Evolutionary conservation across 2,888 invertebrate species (phyloP), one percentile per base, ranked within the genome.

Genomic region (Trichopoda pennipes): DNA sequence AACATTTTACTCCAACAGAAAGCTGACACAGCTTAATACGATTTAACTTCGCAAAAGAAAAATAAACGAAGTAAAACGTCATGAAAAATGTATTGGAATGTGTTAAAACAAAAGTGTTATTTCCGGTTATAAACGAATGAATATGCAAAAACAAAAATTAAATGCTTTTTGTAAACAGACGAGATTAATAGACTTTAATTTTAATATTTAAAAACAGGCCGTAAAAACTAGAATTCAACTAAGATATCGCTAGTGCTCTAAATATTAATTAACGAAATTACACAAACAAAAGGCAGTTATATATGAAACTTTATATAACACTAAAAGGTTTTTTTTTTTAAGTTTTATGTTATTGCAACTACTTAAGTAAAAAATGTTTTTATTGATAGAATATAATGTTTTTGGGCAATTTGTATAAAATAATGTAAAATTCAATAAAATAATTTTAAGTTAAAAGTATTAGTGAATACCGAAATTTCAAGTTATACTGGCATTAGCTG

Each of bases 31-130:
- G 21, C 44, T 38, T 55, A 19, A 21, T 61, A 28, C 61, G 16
- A 63, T 69, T 77, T 56, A 70, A 56, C 55, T 77, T 56, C 12
- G 47, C 44, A 70, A 21, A 14, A 56, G 8, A 35, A 70, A 70
- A 58, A 10, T n/a, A 35, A 70, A 58, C 19, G 21, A 35, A 80
- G 38, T 63, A 66, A 72, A 80, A 60, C 38, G 55, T 55, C 47
- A 76, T 75, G 60, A 74, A 80, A 66, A 70, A 61, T 80, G 53
- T 76, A 76, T 66, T 35, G 70, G 60, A 47, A 58, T 76, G 79
- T 82, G 82, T 82, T 79, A 58, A 78, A 82, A 79, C 79, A 82
- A 79, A 72, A 79, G 75, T 82, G 79, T 75, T 75, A 79, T 79
- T 75, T 79, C 78, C 82, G 78, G 60, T 81, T 81, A 78, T 75